A percentile compares a stretch with the other conserved stretches of the same genome.
Conservation (phyloP, 2,113 vertebrate genomes). For the Mus spicilegus region DNA sequence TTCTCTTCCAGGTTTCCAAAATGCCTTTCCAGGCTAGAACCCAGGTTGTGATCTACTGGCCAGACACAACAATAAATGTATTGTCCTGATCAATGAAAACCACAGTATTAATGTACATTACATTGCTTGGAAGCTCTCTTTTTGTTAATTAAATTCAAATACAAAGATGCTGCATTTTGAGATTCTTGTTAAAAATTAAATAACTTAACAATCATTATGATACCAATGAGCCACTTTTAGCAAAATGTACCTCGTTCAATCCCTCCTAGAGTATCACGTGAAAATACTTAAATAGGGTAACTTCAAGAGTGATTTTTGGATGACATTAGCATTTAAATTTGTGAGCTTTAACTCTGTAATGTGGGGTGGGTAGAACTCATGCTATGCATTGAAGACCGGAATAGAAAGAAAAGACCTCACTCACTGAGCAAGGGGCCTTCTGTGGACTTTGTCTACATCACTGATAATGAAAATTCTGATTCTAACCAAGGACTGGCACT, state of each 20-base stretch:
- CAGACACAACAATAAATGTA: not conserved
- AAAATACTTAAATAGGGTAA: not conserved
- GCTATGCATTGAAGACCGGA: not conserved
- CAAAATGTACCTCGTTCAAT: not conserved
- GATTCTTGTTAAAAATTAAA: not conserved
- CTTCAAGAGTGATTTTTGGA: not conserved
- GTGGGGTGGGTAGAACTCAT: not conserved
- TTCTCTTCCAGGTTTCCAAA: too few species aligned
- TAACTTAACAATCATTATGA: not conserved
- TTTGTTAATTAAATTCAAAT: not conserved
- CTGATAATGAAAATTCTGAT: not conserved
- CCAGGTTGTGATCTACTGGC: too few species aligned
- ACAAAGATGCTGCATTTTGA: not conserved
- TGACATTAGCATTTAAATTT: not conserved
- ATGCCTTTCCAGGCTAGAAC: too few species aligned
- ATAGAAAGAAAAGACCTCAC: not conserved
- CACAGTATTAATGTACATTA: not conserved
- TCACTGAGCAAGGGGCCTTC: not conserved
- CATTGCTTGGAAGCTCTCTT: not conserved
- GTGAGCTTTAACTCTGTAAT: not conserved
- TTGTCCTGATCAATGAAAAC: not conserved
- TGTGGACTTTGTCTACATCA: not conserved
- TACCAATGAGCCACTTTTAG: not conserved
- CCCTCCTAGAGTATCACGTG: not conserved
- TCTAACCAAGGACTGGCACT: not conserved